A percentile compares a stretch with the other conserved stretches of the same genome.
Evolutionary conservation across 2,888 invertebrate genomes (phyloP).

Genomic region (Saturnia japonica): DNA sequence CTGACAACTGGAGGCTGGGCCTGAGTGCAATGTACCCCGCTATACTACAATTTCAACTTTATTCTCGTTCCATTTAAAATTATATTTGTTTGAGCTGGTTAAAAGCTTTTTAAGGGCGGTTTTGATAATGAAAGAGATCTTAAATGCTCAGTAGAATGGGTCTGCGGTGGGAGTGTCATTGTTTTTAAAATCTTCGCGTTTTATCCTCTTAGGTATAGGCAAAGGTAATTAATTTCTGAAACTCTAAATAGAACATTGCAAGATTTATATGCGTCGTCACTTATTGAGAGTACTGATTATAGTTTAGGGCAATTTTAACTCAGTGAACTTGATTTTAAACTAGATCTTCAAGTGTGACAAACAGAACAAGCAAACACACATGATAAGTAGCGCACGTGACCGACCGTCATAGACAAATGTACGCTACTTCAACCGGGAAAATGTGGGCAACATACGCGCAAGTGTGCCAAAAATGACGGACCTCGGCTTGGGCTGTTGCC

Average conservation of each 20-base stretch:
- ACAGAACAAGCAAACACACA: too few species aligned
- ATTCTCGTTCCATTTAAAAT: background rate
- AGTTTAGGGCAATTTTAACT: background rate
- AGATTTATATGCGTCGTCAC: background rate
- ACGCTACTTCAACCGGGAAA: too few species aligned
- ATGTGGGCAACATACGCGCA: too few species aligned
- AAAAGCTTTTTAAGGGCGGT: conserved; percentile 12
- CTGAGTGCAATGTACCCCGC: conserved; percentile 22
- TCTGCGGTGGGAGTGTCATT: conserved; percentile 7
- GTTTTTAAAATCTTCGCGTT: conserved; percentile 6
- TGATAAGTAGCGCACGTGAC: too few species aligned
- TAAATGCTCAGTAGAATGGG: conserved; percentile 10
- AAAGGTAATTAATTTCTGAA: background rate
- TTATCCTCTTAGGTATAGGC: conserved; percentile 4
- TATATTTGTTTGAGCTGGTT: background rate
- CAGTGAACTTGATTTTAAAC: background rate
- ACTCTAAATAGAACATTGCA: background rate
- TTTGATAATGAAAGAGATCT: conserved; percentile 15
- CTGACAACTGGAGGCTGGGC: conserved; percentile 53
- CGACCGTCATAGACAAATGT: too few species aligned
- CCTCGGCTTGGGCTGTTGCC: too few species aligned
- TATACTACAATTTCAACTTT: conserved; percentile 3
- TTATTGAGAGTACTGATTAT: background rate
- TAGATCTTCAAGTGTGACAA: too few species aligned
- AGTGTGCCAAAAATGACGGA: too few species aligned